Evolutionary conservation across 2,888 invertebrate genomes (phyloP).

Genomic region (Nephrocerus scutellatus): DNA sequence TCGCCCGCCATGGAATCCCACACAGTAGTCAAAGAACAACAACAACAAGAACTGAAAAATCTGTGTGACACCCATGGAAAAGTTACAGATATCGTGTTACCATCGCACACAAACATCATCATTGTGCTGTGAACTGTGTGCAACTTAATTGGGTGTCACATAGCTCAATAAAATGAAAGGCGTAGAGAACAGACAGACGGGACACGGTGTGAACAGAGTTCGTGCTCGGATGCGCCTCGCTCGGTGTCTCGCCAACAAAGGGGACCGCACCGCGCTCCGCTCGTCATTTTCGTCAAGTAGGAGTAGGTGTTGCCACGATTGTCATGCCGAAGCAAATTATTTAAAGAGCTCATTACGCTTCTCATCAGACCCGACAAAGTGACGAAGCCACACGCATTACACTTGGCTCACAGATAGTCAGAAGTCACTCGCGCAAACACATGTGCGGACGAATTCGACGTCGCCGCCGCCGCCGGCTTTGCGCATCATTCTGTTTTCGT

Average conservation of each 20-base stretch:
- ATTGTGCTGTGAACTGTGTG: slow-evolving; percentile 7
- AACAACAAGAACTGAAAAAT: no score
- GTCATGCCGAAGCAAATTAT: slow-evolving; percentile 33
- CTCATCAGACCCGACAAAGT: no score
- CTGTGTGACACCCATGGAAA: no score
- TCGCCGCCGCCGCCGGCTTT: not conserved
- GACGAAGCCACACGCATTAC: no score
- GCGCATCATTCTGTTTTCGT: not conserved
- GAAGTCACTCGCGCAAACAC: no score
- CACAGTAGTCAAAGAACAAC: no score
- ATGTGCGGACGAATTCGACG: no score
- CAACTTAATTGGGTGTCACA: slow-evolving; percentile 13
- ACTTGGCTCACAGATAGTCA: no score
- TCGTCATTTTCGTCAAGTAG: slow-evolving; percentile 25
- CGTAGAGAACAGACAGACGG: no score
- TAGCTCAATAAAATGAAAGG: no score
- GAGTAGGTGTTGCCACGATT: slow-evolving; percentile 3
- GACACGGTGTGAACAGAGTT: not conserved
- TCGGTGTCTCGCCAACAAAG: slow-evolving; percentile 32
- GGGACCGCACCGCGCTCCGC: slow-evolving; percentile 19
- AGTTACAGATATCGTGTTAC: no score
- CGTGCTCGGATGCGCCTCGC: slow-evolving; percentile 13
- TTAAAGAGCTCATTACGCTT: slow-evolving; percentile 40
- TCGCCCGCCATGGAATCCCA: no score
- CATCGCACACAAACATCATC: slow-evolving; percentile 1